Conservation (phyloP, 2,888 invertebrate genomes). For the Phrixothrix hirtus region DNA sequence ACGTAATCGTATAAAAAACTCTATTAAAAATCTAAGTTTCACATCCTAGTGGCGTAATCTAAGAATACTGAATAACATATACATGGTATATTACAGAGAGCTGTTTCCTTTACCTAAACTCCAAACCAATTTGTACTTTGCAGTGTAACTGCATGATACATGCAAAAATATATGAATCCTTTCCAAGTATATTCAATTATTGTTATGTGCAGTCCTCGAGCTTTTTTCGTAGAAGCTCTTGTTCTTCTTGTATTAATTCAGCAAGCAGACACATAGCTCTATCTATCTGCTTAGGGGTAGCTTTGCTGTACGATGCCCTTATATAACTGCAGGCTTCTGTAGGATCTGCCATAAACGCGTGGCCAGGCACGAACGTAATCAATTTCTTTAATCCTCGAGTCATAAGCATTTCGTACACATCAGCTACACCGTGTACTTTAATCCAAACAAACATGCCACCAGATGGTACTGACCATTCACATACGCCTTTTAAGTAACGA, state of each 20-base stretch:
- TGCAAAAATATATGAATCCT: slow-evolving; percentile 17
- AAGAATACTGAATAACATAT: too few species aligned
- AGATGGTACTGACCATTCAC: slow-evolving; percentile 67
- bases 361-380: slow-evolving; percentile 74
- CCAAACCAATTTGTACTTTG: neutral
- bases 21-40: too few species aligned
- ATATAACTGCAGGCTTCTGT: slow-evolving; percentile 67
- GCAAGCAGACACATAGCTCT: slow-evolving; percentile 64
- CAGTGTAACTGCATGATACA: slow-evolving; percentile 20
- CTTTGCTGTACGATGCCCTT: slow-evolving; percentile 72
- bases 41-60: too few species aligned
- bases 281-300: slow-evolving; percentile 67
- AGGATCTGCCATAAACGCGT: slow-evolving; percentile 69
- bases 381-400: slow-evolving; percentile 69
- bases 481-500: slow-evolving; percentile 64
- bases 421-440: slow-evolving; percentile 66
- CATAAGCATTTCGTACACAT: slow-evolving; percentile 75
- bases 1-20: too few species aligned
- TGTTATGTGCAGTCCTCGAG: slow-evolving; percentile 49
- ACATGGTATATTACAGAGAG: too few species aligned
- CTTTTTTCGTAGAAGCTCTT: slow-evolving; percentile 53
- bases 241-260: slow-evolving; percentile 65
- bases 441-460: slow-evolving; percentile 84
- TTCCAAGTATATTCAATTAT: slow-evolving; percentile 11
- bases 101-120: too few species aligned